phyloP scores from a whole-genome alignment of 2,113 vertebrate genomes.

The Paramormyrops kingsleyae region DNA sequence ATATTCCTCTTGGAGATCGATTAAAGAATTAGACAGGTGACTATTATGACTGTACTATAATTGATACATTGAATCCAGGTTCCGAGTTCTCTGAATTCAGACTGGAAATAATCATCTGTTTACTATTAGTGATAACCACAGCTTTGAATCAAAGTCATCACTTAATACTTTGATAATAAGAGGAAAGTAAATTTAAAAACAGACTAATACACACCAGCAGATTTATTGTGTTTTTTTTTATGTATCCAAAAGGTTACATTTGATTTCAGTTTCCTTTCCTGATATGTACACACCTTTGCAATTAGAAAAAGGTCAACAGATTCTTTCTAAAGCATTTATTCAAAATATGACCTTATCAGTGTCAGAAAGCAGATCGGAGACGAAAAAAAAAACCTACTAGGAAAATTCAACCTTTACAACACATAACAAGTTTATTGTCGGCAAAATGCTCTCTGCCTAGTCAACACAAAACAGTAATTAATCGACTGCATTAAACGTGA shows the following conservation, averaged over 20 bases:
- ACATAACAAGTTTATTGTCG: constrained; percentile 34
- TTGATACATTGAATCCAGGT: not conserved
- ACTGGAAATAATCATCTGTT: not conserved
- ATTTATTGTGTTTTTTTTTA: not conserved
- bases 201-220: not conserved
- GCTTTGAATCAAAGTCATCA: not conserved
- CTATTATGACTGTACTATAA: not conserved
- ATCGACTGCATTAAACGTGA: not conserved
- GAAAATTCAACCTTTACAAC: constrained; percentile 50
- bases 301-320: constrained; percentile 44
- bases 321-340: constrained; percentile 48
- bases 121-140: not conserved
- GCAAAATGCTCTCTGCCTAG: constrained; percentile 14
- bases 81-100: not conserved
- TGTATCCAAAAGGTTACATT: constrained; percentile 11
- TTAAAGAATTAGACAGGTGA: not conserved
- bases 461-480: not conserved
- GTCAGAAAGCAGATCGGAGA: constrained; percentile 43
- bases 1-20: not conserved
- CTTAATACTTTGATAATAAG: not conserved
- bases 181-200: not conserved
- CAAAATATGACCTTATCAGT: constrained; percentile 63
- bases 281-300: constrained; percentile 20
- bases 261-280: not conserved
- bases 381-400: constrained; percentile 37